These are phyloP conservation scores for Microcaecilia unicolor DNA, from an alignment of 2,797 vertebrate genomes.

Conservation along the genomic window DNA sequence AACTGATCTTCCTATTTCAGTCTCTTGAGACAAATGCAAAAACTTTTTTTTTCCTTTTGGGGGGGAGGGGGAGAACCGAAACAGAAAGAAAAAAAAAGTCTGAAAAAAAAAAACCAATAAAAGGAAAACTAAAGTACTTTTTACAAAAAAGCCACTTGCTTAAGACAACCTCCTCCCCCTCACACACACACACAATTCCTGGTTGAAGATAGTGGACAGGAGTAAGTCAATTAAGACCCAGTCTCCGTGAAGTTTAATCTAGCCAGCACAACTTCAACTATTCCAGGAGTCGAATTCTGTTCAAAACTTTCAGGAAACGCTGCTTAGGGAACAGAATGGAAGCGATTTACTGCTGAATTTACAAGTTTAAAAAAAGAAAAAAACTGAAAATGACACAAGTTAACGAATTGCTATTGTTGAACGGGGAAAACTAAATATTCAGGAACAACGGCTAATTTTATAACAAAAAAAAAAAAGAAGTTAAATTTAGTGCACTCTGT, in stretches of 20 bases:
- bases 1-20: slow-evolving; percentile 95
- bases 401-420: slow-evolving; percentile 59
- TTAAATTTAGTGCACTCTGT: slow-evolving; percentile 96
- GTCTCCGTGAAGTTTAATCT: slow-evolving; percentile 63
- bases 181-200: slow-evolving; percentile 47
- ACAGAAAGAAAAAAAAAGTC: slow-evolving; percentile 53
- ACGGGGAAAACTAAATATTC: slow-evolving; percentile 65
- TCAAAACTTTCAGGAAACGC: slow-evolving; percentile 62
- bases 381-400: slow-evolving; percentile 65
- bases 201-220: slow-evolving; percentile 65
- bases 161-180: too few species aligned
- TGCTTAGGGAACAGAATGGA: slow-evolving; percentile 68
- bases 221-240: slow-evolving; percentile 65
- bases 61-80: too few species aligned
- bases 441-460: slow-evolving; percentile 84
- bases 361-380: too few species aligned
- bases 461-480: slow-evolving; percentile 44
- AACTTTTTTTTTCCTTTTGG: slow-evolving; percentile 71
- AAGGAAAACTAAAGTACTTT: slow-evolving; percentile 61
- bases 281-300: slow-evolving; percentile 56
- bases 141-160: slow-evolving; percentile 67
- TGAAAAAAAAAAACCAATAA: slow-evolving; percentile 54
- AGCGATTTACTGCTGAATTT: slow-evolving; percentile 73
- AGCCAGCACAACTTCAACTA: slow-evolving; percentile 80
- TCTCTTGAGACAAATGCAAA: slow-evolving; percentile 91